A percentile compares a stretch with the other conserved stretches of the same genome.
These are phyloP conservation scores for Nesogale talazaci DNA, from an alignment of 2,113 vertebrate species.

Conservation along the genomic window DNA sequence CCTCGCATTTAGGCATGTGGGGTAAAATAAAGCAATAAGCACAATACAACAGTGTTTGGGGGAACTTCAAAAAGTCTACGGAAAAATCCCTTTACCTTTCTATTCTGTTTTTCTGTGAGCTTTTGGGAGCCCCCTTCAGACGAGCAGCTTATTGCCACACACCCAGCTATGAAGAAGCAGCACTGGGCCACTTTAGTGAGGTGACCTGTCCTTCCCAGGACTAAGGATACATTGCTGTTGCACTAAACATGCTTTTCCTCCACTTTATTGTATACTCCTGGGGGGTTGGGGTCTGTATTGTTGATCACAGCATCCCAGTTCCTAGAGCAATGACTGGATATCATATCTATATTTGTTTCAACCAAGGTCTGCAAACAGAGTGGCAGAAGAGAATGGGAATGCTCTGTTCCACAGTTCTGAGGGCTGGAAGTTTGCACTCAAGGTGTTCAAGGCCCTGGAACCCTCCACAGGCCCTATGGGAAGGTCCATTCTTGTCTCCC, in stretches of 20 bases:
- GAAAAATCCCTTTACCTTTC: too few species aligned
- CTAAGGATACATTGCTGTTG: not conserved
- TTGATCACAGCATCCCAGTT: too few species aligned
- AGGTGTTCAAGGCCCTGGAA: not conserved
- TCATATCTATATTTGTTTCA: not conserved
- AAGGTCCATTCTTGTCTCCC: not conserved
- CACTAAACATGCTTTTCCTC: not conserved
- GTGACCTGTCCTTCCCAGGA: not conserved
- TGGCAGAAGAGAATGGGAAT: not conserved
- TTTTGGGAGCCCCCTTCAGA: too few species aligned
- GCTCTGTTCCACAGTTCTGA: not conserved
- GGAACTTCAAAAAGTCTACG: too few species aligned
- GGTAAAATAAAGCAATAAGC: not conserved
- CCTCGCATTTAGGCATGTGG: not conserved
- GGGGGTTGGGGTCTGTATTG: not conserved
- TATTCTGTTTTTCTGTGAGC: too few species aligned
- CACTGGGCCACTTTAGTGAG: not conserved
- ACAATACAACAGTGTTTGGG: too few species aligned
- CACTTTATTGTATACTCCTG: accelerated
- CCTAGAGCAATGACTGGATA: not conserved
- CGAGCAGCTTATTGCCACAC: not conserved
- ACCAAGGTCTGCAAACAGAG: not conserved
- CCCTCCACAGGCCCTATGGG: not conserved
- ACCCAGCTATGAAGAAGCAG: not conserved
- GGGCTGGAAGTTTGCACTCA: not conserved